Conservation (phyloP, 2,113 vertebrate genomes). For the rat (Rattus norvegicus) region GRCr8 NC_086037.1:5498501-5499000, state of each 20-base stretch:
- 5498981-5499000: slow-evolving; percentile 9
- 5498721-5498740: background rate
- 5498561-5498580: background rate
- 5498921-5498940: slow-evolving; percentile 29
- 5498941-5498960: slow-evolving; percentile 52
- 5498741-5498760: background rate
- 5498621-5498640: background rate
- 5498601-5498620: background rate
- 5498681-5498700: background rate
- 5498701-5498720: slow-evolving; percentile 14
- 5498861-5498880: slow-evolving; percentile 45
- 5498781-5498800: slow-evolving; percentile 36
- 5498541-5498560: background rate
- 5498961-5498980: slow-evolving; percentile 29
- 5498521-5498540: background rate
- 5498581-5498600: background rate
- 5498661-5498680: background rate
- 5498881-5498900: slow-evolving; percentile 57
- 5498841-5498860: slow-evolving; percentile 29
- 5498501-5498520: background rate
- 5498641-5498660: slow-evolving; percentile 3
- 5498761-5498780: slow-evolving; percentile 16
- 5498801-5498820: slow-evolving; percentile 40
- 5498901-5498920: slow-evolving; percentile 52
- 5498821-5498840: slow-evolving; percentile 59